Evolutionary conservation across 1,140 invertebrate species (phyloP), one percentile per base, ranked within the genome.

Genomic region (Drosophila parvula): DNA sequence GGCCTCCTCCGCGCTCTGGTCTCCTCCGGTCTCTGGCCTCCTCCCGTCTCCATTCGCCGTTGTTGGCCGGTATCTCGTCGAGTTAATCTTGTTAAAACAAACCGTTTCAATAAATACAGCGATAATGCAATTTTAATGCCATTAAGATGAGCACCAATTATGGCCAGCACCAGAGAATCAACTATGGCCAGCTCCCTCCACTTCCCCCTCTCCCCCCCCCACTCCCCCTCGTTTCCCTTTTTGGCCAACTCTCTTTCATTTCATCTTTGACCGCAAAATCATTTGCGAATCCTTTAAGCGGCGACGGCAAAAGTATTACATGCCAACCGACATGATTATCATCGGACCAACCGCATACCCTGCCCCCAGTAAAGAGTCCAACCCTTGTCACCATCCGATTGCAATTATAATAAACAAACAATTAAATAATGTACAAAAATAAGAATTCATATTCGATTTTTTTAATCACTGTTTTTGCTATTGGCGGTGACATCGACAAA

Each of bases 31-130:
- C 22, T n/a, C 38, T 0, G 30, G 30, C 30, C 30, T 30, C 22
- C 22, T 22, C 22, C 22, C 1, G 3, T 22, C 22, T 22, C 43
- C 62, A 44, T n/a, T 34, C 34, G 27, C 11, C 36, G 34, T 30
- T 47, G 60, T 64, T 70, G 4, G 79, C 30, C 78, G 64, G 80
- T 89, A 88, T 88, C 51, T 38, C 73, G 65, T 74, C 77, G 80
- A 86, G 76, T 89, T 88, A 88, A 88, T 88, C 83, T 88, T 88
- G 83, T 88, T 88, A 88, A 88, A 88, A 88, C 83, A 88, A 88
- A 88, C 83, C 83, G 83, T 88, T 88, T 89, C 83, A 88, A 88
- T 88, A 88, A 88, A 88, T 88, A 88, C 83, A 78, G 84, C 83
- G 83, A 88, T 88, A 88, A 88, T 88, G 83, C 83, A 88, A 88